Base-by-base conservation (phyloP, 1,140 invertebrate genomes). In the Epicauta chinensis region DNA sequence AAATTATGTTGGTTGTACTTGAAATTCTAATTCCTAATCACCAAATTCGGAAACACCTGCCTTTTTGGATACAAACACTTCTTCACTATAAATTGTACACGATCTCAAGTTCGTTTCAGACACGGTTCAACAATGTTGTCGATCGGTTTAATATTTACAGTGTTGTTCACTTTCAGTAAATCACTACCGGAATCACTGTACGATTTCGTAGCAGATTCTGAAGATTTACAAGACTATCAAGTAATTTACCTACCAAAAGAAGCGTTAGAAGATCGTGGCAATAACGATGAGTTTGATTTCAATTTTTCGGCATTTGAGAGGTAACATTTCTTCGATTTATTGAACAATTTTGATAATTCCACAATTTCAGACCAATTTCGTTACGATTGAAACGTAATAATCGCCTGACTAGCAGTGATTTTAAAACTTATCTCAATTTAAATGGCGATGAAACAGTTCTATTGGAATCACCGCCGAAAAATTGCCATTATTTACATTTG, bases 401-500 rank as follows among this genome's bases (percentile, higher is more conserved):
- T n/a, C 71, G 69, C 17, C 67, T 80, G 11, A 16, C 72, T 15
- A 54, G 72, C 2, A 60, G 72, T 1, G 57, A 65, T 32, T 75
- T 79, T 48, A 71, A 75, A 69, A 64, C 75, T 3, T 75, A 72
- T 60, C 66, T 71, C 16, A 69, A 73, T 51, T 59, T 63, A 23
- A 60, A 55, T 5, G 55, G 65, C 38, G 58, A 63, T 12, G 35
- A 42, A 1, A 56, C 62, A 35, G 52, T 68, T 37, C 52, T 72
- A 15, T 56, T 53, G 23, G 51, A 62, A 48, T 11, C 10, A 11
- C 44, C 64, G 29, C 61, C 68, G 0, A 45, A 53, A 34, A 64
- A 66, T 10, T 80, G 77, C 53, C 71, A 79, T 62, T 80, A 76
- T 62, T 60, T 80, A 16, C 74, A 79, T 46, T 41, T 60, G 23